Evolutionary conservation across 2,797 vertebrate species (phyloP), one percentile per base, ranked within the genome.

Genomic region (Aphelocoma californica): DNA sequence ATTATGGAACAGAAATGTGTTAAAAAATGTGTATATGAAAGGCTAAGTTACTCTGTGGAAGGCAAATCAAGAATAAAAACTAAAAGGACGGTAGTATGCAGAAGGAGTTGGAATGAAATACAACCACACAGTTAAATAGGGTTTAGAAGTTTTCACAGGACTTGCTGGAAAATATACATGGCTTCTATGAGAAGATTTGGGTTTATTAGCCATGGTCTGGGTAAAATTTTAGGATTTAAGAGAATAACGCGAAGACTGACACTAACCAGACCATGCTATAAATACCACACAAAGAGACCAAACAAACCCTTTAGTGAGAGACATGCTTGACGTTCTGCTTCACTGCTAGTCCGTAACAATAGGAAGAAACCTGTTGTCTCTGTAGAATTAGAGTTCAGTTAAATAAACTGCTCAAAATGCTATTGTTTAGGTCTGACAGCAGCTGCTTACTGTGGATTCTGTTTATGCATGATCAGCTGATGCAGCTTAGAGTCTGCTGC

Each of bases 251-350:
- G 88, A 97, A 98, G 98, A 98, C 96, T 98, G 98, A 98, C 98
- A 94, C 97, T 98, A 98, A 98, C 97, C 98, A 98, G 98, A 98
- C 95, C 97, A 95, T 89, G 97, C 97, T 98, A 98, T 98, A 98
- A 98, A 98, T 98, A 98, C 98, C 98, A 98, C 98, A 98, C 97
- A 98, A 98, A 98, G 98, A 98, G 97, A 98, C 97, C 97, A 98
- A 98, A 97, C 97, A 97, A 97, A 78, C 65, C 94, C 95, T 96
- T 95, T 97, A 90, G 94, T 94, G 94, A 94, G 96, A 97, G 95
- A 96, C 92, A 81, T 86, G 81, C 86, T 94, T 90, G 86, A 97
- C 12, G 78, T 93, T 97, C 83, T 94, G 96, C 88, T 97, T 97
- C 94, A 94, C 85, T 95, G 84, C 67, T 94, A 96, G 81, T 71